These are phyloP conservation scores for Prosopocoilus inquinatus DNA, from an alignment of 2,888 invertebrate genomes.

Conservation along the genomic window DNA sequence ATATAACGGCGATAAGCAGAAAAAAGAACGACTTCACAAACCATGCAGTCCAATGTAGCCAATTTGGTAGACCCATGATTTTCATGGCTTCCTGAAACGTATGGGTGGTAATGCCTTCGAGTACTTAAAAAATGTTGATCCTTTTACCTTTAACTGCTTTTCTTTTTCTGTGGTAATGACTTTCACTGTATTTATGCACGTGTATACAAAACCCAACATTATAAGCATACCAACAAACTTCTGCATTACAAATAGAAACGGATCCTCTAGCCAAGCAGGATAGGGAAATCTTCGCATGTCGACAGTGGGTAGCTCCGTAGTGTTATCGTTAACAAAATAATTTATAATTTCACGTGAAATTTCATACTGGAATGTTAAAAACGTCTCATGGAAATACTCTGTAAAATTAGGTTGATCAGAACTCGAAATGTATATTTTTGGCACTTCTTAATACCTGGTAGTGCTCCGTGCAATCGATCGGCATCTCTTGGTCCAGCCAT, in stretches of 20 bases:
- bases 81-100: slow-evolving; percentile 77
- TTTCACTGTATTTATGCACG: slow-evolving; percentile 74
- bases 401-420: slow-evolving; percentile 26
- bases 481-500: slow-evolving; percentile 33
- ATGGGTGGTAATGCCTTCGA: background rate
- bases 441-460: slow-evolving; percentile 25
- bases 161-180: slow-evolving; percentile 75
- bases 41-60: slow-evolving; percentile 85
- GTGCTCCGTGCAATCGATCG: slow-evolving; percentile 20
- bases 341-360: slow-evolving; percentile 31
- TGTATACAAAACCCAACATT: slow-evolving; percentile 77
- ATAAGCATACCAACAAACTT: slow-evolving; percentile 72
- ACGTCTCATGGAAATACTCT: slow-evolving; percentile 66
- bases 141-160: slow-evolving; percentile 65
- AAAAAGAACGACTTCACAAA: slow-evolving; percentile 72
- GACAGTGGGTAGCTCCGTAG: slow-evolving; percentile 42
- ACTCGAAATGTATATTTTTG: background rate
- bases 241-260: slow-evolving; percentile 63
- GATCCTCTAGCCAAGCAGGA: slow-evolving; percentile 67
- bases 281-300: slow-evolving; percentile 70
- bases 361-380: slow-evolving; percentile 62
- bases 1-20: slow-evolving; percentile 57
- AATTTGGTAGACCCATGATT: slow-evolving; percentile 82
- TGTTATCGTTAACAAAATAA: slow-evolving; percentile 2
- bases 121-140: background rate